Evolutionary conservation across 2,113 vertebrate genomes (phyloP).

Genomic region (Fulmarus glacialis): DNA sequence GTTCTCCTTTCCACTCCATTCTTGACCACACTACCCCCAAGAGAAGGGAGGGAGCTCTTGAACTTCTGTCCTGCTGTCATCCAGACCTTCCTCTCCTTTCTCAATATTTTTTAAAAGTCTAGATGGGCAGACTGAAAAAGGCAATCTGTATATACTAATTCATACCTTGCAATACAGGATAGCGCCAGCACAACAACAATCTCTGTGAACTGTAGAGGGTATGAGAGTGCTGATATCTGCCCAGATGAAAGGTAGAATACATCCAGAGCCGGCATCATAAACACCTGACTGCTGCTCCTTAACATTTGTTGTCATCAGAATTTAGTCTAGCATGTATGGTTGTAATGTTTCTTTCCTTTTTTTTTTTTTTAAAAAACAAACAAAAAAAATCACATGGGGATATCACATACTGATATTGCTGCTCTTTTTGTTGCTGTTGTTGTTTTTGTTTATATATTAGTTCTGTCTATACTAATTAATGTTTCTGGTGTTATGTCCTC

Average conservation of each 20-base stretch:
- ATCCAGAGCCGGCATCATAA: background rate
- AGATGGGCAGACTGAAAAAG: background rate
- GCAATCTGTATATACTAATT: background rate
- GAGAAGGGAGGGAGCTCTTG: background rate
- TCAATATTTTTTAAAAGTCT: background rate
- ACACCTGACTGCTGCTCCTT: background rate
- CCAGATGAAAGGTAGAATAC: background rate
- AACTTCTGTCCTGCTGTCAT: background rate
- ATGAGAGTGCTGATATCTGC: background rate
- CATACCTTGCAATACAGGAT: accelerated
- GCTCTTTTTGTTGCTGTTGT: background rate
- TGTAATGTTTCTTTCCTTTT: background rate
- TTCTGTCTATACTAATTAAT: conserved; percentile 47
- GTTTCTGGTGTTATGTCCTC: background rate
- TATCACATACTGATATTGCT: conserved; percentile 13
- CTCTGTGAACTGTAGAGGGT: background rate
- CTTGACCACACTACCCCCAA: background rate
- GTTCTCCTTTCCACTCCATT: background rate
- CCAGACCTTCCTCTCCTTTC: background rate
- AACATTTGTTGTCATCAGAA: background rate
- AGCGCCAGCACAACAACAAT: background rate
- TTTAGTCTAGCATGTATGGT: conserved; percentile 3
- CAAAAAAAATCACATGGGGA: background rate
- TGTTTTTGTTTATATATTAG: conserved; percentile 36
- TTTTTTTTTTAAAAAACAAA: background rate